These are phyloP conservation scores for Platyrinchus mystaceus DNA, from an alignment of 2,797 vertebrate species.

Conservation along the genomic window DNA sequence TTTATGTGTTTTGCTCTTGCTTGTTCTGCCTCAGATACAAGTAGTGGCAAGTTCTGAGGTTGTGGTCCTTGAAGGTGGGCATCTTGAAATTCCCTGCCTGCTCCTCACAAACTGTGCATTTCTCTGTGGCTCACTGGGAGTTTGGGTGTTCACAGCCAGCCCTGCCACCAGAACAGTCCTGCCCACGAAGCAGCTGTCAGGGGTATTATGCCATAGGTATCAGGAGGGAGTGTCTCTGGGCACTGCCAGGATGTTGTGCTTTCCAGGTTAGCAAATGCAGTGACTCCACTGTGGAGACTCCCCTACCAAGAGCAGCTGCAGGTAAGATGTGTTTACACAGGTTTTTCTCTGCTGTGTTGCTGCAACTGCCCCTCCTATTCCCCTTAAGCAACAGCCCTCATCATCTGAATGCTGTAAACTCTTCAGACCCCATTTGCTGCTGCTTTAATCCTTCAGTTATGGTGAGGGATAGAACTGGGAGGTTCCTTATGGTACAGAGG, in stretches of 20 bases:
- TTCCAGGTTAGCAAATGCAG: conserved; percentile 76
- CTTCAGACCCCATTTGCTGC: neutral
- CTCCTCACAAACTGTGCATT: neutral
- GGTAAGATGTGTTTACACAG: neutral
- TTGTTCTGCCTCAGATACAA: neutral
- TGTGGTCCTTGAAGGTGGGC: neutral
- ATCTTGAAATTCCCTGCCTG: neutral
- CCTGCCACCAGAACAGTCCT: neutral
- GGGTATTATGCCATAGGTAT: neutral
- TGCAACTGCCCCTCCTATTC: neutral
- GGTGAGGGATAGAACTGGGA: neutral
- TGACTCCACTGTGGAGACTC: conserved; percentile 85
- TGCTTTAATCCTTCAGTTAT: neutral
- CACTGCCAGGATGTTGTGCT: neutral
- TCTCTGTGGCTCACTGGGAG: neutral
- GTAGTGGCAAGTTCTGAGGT: neutral
- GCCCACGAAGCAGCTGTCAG: neutral
- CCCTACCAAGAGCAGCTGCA: conserved; percentile 84
- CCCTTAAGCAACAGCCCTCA: neutral
- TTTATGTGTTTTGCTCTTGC: neutral
- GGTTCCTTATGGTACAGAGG: neutral
- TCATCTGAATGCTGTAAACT: neutral
- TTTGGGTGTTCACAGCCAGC: neutral
- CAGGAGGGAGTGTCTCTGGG: neutral
- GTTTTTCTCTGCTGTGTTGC: neutral